These are phyloP conservation scores for Gasterosteus aculeatus DNA, from an alignment of 2,113 vertebrate genomes.

Conservation along the genomic window DNA sequence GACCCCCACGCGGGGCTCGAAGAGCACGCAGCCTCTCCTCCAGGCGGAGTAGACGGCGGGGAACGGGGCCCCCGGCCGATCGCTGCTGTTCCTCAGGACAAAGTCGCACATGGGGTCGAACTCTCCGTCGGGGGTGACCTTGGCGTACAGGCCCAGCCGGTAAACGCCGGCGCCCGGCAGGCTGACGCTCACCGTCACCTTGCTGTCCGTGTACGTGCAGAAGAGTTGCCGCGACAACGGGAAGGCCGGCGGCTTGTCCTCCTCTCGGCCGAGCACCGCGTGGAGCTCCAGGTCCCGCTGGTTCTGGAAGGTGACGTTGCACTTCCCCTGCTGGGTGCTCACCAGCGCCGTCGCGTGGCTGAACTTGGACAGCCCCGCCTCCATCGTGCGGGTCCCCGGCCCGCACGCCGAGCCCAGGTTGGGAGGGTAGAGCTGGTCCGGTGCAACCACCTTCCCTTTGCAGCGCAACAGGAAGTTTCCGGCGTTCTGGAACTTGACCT, in stretches of 20 bases:
- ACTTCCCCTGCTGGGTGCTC: slow-evolving; percentile 80
- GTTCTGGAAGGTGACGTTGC: slow-evolving; percentile 82
- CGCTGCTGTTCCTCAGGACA: slow-evolving; percentile 73
- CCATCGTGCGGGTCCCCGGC: slow-evolving; percentile 75
- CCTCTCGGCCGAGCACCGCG: slow-evolving; percentile 65
- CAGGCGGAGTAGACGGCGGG: slow-evolving; percentile 78
- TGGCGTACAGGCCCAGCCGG: slow-evolving; percentile 80
- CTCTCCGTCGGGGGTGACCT: slow-evolving; percentile 57
- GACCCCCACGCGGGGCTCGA: slow-evolving; percentile 82
- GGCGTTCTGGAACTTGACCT: slow-evolving; percentile 73
- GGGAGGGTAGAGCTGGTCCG: slow-evolving; percentile 77
- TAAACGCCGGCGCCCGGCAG: slow-evolving; percentile 74
- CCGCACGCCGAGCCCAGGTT: slow-evolving; percentile 79
- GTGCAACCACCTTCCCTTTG: slow-evolving; percentile 51
- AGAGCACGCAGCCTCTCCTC: slow-evolving; percentile 82
- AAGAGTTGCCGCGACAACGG: slow-evolving; percentile 78
- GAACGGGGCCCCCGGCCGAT: slow-evolving; percentile 75
- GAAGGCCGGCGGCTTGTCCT: slow-evolving; percentile 17
- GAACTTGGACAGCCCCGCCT: slow-evolving; percentile 78
- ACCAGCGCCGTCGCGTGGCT: slow-evolving; percentile 78
- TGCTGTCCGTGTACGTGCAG: slow-evolving; percentile 80
- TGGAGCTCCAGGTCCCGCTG: slow-evolving; percentile 56
- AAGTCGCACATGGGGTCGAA: slow-evolving; percentile 84
- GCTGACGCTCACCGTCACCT: slow-evolving; percentile 78
- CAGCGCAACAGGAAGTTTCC: slow-evolving; percentile 83